Base-by-base conservation (phyloP, 2,888 invertebrate genomes). In the Ormyrus thymus region DNA sequence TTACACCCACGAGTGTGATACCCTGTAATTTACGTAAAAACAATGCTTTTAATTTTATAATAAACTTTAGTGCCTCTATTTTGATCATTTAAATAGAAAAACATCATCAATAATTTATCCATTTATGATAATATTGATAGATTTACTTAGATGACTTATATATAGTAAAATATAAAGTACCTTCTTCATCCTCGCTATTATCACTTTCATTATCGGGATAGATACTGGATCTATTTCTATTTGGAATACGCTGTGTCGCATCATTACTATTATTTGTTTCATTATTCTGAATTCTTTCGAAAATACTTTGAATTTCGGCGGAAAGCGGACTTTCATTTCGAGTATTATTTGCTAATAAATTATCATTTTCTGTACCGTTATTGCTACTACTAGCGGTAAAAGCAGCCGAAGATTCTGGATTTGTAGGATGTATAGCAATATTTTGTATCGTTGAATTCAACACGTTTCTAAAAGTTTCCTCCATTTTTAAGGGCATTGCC, bases 241-340 rank as follows among this genome's bases (percentile, higher is more conserved):
- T 79, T 53, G 66, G 74, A 10, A 76, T 72, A 7, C 80, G 81
- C 7, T 81, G 80, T 50, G 29, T 75, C 0, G 62, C 48, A 7
- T 84, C 82, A 11, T 62, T 75, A 29, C 29, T 29, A 61, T 74
- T 76, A 8, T 76, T 64, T 0, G 76, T 75, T 7, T 71, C 77
- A 50, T 82, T 84, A 51, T 80, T 84, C 11, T 82, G 84, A 43
- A 85, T 83, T 58, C 85, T 81, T 51, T 85, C 84, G 6, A 86
- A 83, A 46, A 87, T 86, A 65, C 84, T 85, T 51, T 84, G 85
- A 10, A 86, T 81, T 59, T 86, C 86, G 0, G 83, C 83, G 0
- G 84, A 83, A 8, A 85, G 45, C 10, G 83, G 83, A 45, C 76
- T 78, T 8, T 81, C 81, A 15, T 76, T 76, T 4, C 72, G 66